Percentiles rank a stretch among this genome's conserved stretches.
phyloP scores from a whole-genome alignment of 2,888 invertebrate genomes.

The Bruchidius siliquastri region DNA sequence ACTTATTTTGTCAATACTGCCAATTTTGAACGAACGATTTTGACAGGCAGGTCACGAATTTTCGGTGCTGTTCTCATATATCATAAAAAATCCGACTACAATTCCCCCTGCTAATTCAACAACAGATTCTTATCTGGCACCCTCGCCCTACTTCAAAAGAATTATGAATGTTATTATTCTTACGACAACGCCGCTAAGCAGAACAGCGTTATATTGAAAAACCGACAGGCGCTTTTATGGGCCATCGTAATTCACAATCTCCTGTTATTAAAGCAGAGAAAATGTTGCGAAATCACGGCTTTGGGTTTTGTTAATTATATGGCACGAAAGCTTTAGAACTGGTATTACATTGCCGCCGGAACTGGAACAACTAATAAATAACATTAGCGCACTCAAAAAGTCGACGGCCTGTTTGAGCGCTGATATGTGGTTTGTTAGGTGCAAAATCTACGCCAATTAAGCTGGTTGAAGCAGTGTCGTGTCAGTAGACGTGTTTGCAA shows the following conservation, averaged over 20 bases:
- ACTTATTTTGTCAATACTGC: background rate
- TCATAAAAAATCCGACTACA: background rate
- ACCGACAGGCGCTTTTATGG: slow-evolving; percentile 8
- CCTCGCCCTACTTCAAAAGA: background rate
- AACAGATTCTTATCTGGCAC: background rate
- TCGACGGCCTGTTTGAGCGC: background rate
- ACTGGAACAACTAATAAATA: slow-evolving; percentile 6
- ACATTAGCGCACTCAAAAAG: slow-evolving; percentile 5
- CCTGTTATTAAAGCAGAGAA: slow-evolving; percentile 6
- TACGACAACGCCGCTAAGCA: background rate
- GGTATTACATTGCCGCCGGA: slow-evolving; percentile 3
- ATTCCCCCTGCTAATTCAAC: background rate
- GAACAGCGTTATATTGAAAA: slow-evolving; percentile 5
- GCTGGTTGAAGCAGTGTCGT: too few species aligned
- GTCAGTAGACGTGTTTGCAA: too few species aligned
- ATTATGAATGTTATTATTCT: slow-evolving; percentile 7
- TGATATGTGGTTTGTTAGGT: too few species aligned
- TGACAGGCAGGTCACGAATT: background rate
- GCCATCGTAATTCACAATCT: slow-evolving; percentile 8
- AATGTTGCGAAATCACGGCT: slow-evolving; percentile 6
- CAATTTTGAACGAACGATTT: background rate
- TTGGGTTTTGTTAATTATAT: slow-evolving; percentile 8
- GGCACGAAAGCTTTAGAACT: slow-evolving; percentile 9
- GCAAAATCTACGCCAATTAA: too few species aligned
- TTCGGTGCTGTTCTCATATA: background rate